Percentiles rank a stretch among this genome's conserved stretches.
These are phyloP conservation scores for Sarcophaga carnaria DNA, from an alignment of 2,888 invertebrate genomes.

Conservation along the genomic window DNA sequence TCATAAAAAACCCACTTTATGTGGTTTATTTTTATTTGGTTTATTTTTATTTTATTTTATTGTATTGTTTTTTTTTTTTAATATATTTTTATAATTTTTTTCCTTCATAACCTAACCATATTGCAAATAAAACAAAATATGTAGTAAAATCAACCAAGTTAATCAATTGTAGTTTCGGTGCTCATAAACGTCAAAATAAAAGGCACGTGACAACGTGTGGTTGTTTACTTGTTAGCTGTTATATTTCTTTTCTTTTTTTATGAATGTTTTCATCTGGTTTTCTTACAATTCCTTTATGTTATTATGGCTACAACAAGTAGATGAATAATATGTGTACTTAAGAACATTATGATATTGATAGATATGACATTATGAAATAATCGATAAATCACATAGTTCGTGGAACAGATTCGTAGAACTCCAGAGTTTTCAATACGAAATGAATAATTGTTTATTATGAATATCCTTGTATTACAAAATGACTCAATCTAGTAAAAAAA, in stretches of 20 bases:
- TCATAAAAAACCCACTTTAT: slow-evolving; percentile 58
- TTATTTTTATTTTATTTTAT: background rate
- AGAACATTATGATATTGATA: too few species aligned
- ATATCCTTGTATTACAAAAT: too few species aligned
- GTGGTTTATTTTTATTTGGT: slow-evolving; percentile 41
- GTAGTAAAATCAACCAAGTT: slow-evolving; percentile 64
- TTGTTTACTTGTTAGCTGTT: slow-evolving; percentile 43
- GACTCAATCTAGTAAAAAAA: too few species aligned
- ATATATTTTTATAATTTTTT: slow-evolving; percentile 33
- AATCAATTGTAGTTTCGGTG: slow-evolving; percentile 68
- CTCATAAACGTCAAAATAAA: slow-evolving; percentile 69
- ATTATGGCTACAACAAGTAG: too few species aligned
- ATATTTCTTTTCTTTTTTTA: background rate
- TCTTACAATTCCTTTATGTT: background rate
- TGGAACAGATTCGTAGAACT: too few species aligned
- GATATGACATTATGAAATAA: too few species aligned
- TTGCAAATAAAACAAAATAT: slow-evolving; percentile 35
- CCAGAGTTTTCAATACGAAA: too few species aligned
- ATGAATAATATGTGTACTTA: too few species aligned
- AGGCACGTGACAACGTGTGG: slow-evolving; percentile 69
- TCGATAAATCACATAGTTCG: too few species aligned
- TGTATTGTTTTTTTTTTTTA: slow-evolving; percentile 18
- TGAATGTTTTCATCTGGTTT: background rate
- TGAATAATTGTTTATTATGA: too few species aligned
- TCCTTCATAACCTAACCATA: slow-evolving; percentile 28